These are phyloP conservation scores for Galeopsomyia nigrocyanea DNA, from an alignment of 2,888 invertebrate genomes.

Conservation along the genomic window DNA sequence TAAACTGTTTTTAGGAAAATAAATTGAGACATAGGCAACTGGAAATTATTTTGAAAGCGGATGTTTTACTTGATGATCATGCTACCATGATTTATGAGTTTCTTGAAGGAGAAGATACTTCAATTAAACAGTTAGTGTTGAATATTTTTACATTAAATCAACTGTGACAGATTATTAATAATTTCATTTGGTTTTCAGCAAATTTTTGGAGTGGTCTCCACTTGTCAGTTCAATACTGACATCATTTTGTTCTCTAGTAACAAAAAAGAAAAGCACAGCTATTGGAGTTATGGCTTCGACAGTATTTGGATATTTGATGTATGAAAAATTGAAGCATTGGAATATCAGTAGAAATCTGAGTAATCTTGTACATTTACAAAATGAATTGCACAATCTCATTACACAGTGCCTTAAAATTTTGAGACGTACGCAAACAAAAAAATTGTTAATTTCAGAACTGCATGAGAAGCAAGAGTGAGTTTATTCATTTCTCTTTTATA, in stretches of 20 bases:
- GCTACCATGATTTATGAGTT: constrained; percentile 53
- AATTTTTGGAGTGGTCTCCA: constrained; percentile 49
- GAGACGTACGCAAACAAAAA: constrained; percentile 55
- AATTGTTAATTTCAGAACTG: constrained; percentile 47
- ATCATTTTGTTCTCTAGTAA: constrained; percentile 44
- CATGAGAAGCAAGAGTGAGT: constrained; percentile 58
- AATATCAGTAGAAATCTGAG: constrained; percentile 49
- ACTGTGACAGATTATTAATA: background rate
- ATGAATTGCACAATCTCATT: constrained; percentile 55
- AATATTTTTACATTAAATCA: background rate
- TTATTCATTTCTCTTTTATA: constrained; percentile 4
- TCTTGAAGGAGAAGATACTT: constrained; percentile 44
- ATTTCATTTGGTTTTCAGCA: constrained; percentile 46
- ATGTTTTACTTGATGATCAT: constrained; percentile 63
- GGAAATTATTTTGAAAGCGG: constrained; percentile 54
- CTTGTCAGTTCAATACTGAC: constrained; percentile 51
- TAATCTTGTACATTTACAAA: constrained; percentile 56
- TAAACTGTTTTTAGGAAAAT: constrained; percentile 48
- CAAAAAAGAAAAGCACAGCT: constrained; percentile 47
- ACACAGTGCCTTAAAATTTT: constrained; percentile 60
- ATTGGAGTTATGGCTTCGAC: constrained; percentile 48
- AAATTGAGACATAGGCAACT: constrained; percentile 53
- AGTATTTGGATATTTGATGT: constrained; percentile 46
- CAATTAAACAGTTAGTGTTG: constrained; percentile 49
- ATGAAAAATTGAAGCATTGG: constrained; percentile 50